phyloP scores from a whole-genome alignment of 2,888 invertebrate genomes.

The Synergus gifuensis region DNA sequence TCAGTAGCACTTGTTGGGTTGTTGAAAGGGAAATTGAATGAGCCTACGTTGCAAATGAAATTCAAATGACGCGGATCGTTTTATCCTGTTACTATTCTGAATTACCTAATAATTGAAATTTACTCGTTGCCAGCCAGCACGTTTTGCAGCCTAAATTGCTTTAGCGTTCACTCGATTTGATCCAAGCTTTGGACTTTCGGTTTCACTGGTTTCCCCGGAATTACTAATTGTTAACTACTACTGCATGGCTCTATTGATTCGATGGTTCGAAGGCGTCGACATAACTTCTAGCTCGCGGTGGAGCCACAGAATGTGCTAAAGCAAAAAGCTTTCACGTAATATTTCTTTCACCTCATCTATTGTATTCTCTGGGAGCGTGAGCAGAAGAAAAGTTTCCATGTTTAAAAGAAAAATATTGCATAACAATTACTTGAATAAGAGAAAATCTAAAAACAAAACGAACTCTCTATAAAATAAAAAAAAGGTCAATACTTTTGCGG shows the following conservation, averaged over 20 bases:
- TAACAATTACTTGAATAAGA: too few species aligned
- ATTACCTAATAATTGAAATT: slow-evolving; percentile 9
- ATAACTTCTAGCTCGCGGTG: not conserved
- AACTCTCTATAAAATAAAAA: too few species aligned
- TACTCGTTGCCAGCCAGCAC: not conserved
- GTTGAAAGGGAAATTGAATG: too few species aligned
- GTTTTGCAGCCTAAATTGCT: not conserved
- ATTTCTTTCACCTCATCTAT: slow-evolving; percentile 1
- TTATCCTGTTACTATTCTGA: slow-evolving; percentile 15
- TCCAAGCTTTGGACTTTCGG: slow-evolving; percentile 4
- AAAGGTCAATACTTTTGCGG: too few species aligned
- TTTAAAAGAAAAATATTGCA: too few species aligned
- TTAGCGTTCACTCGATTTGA: not conserved
- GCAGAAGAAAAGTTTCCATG: too few species aligned
- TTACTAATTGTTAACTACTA: slow-evolving; percentile 19
- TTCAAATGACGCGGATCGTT: not conserved
- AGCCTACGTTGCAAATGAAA: not conserved
- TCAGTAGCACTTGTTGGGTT: too few species aligned
- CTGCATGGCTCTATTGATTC: slow-evolving; percentile 30
- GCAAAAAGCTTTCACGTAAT: not conserved
- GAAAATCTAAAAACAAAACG: too few species aligned
- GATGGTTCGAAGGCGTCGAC: slow-evolving; percentile 27
- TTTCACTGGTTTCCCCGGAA: slow-evolving; percentile 16
- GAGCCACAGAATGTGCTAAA: not conserved
- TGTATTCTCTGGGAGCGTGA: not conserved